Percentiles rank a stretch among this genome's conserved stretches.
These are phyloP conservation scores for Globodera rostochiensis DNA, from an alignment of 1,140 invertebrate genomes.

Conservation along the genomic window DNA sequence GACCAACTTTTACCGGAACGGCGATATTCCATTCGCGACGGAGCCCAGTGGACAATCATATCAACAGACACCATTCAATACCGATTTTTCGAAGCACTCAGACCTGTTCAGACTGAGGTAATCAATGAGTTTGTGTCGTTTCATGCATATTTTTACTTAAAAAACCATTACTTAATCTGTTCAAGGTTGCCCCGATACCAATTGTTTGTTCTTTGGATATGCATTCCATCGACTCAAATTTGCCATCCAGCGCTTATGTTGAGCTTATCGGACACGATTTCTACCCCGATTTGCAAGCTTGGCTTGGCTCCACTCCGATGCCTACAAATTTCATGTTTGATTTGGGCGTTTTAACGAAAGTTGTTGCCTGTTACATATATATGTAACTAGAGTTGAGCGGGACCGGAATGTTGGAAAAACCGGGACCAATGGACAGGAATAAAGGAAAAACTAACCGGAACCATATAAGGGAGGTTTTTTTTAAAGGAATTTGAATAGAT, in stretches of 20 bases:
- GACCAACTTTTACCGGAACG: slow-evolving; percentile 88
- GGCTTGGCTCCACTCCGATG: slow-evolving; percentile 97
- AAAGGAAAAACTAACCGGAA: too few relatives aligned
- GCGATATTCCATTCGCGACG: slow-evolving; percentile 83
- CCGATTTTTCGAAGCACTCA: slow-evolving; percentile 98
- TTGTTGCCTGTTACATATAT: neutral
- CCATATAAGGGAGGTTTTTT: too few relatives aligned
- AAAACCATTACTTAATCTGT: neutral
- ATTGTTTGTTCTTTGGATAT: slow-evolving; percentile 87
- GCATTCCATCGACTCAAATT: slow-evolving; percentile 72
- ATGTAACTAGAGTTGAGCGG: too few relatives aligned
- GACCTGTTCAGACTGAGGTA: slow-evolving; percentile 80
- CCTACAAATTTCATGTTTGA: slow-evolving; percentile 86
- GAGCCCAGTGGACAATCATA: slow-evolving; percentile 99
- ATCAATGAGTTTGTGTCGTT: slow-evolving; percentile 70
- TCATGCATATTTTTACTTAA: too few relatives aligned
- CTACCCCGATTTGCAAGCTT: slow-evolving; percentile 88
- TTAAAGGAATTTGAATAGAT: too few relatives aligned
- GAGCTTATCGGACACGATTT: slow-evolving; percentile 96
- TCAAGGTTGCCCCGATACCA: slow-evolving; percentile 83
- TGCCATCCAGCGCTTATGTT: slow-evolving; percentile 70
- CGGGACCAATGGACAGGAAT: too few relatives aligned
- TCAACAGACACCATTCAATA: slow-evolving; percentile 99
- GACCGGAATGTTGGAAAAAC: too few relatives aligned
- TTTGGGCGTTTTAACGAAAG: neutral